Evolutionary conservation across 2,888 invertebrate genomes (phyloP), one percentile per base, ranked within the genome.

Genomic region (Emmelina monodactyla): DNA sequence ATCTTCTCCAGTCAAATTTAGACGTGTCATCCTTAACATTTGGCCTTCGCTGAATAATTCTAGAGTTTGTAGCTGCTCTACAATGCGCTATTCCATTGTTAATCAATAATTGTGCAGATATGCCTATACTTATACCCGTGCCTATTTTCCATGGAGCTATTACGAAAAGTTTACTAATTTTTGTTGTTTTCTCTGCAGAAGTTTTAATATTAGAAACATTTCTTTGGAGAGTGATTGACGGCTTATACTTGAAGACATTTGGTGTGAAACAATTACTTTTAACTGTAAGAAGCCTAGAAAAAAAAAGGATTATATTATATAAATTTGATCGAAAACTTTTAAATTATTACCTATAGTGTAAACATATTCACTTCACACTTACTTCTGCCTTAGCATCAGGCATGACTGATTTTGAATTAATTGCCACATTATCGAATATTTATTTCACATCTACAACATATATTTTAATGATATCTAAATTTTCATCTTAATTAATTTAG

Each of bases 1-100:
- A 86, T 40, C 83, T 85, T 13, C 63, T 75, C 93, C 93, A 94
- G 55, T 92, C 89, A 71, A 94, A 94, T 41, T 83, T 80, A 1
- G 81, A 61, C 45, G 82, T 79, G 34, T 84, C 83, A 32, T 82
- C 80, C 16, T 63, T 46, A 5, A 78, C 42, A 44, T 72, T 69
- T 1, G 66, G 61, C 34, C 82, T 73, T 53, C 84, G 83, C 68
- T 86, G 86, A 49, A 82, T 76, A 53, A 82, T 61, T 43, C 84
- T 82, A 2, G 82, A 75, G 29, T 65, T 62, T 5, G 68, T 59
- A 35, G 62, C 64, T 1, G 87, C 78, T 39, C 88, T 88, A 43
- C 88, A 88, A 52, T 86, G 86, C 2, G 84, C 89, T 3, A 85
- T 82, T 25, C 83, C 81, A 57, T 85, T 63, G 40, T 50, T 61